Conservation (phyloP, 2,888 invertebrate species). For the Laothoe populi region DNA sequence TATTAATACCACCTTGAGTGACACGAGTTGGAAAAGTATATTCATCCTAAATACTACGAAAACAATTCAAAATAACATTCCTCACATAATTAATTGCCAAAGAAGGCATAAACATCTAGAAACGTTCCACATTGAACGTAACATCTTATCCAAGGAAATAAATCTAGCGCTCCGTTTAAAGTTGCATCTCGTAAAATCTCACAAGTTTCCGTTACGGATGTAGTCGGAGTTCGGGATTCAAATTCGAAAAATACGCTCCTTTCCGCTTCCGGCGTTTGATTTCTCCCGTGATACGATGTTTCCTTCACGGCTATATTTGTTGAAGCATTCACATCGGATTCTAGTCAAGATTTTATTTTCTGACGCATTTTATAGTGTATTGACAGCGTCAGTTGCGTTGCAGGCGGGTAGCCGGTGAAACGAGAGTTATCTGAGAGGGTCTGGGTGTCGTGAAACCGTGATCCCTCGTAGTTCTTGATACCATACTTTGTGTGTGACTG, state of each 20-base stretch:
- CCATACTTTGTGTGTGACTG: no score
- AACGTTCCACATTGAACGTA: background rate
- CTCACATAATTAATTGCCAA: background rate
- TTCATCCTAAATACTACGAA: background rate
- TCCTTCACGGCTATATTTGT: slow-evolving; percentile 68
- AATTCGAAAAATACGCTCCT: slow-evolving; percentile 84
- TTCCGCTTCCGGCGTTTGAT: slow-evolving; percentile 84
- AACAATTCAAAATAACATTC: background rate
- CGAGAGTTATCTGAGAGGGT: no score
- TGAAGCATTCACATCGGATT: slow-evolving; percentile 43
- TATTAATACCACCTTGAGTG: no score
- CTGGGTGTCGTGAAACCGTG: no score
- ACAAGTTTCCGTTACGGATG: slow-evolving; percentile 75
- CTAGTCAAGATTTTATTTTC: no score
- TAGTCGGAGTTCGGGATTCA: slow-evolving; percentile 81
- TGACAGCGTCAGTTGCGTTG: no score
- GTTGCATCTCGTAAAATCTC: slow-evolving; percentile 71
- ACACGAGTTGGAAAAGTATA: no score
- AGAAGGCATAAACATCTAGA: slow-evolving; percentile 1
- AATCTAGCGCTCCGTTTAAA: slow-evolving; percentile 55
- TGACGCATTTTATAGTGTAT: no score
- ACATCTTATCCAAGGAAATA: slow-evolving; percentile 31
- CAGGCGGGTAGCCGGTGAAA: no score
- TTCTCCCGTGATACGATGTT: slow-evolving; percentile 80
- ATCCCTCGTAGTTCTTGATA: no score